Conservation (phyloP, 2,113 vertebrate genomes). For the Trichomycterus rosablanca region DNA sequence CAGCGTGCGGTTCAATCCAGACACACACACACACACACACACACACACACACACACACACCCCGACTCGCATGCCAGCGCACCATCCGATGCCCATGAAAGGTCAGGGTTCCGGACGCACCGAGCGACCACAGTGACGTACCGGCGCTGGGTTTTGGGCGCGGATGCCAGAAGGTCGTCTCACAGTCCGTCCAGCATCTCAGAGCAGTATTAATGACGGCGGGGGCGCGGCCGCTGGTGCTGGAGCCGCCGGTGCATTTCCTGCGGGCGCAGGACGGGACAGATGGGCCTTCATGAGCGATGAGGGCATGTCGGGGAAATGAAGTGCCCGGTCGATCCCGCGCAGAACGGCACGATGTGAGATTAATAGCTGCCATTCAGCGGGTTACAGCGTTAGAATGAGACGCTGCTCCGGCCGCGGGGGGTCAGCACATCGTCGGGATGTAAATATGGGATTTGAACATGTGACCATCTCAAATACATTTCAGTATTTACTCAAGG, state of each 20-base stretch:
- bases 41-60: conserved; percentile 20
- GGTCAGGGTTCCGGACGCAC: conserved; percentile 29
- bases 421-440: too few species aligned
- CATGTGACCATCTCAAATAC: too few species aligned
- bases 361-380: too few species aligned
- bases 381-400: too few species aligned
- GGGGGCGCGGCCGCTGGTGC: not conserved
- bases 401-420: too few species aligned
- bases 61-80: conserved; percentile 10
- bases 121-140: conserved; percentile 32
- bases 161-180: conserved; percentile 15
- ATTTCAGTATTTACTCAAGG: too few species aligned
- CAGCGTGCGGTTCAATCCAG: too few species aligned
- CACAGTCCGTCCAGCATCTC: conserved; percentile 16
- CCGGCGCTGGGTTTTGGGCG: conserved; percentile 27
- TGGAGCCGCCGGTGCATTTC: too few species aligned
- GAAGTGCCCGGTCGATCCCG: too few species aligned
- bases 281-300: conserved; percentile 22
- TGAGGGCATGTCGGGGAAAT: too few species aligned
- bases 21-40: conserved; percentile 11
- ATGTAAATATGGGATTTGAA: too few species aligned
- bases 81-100: conserved; percentile 12
- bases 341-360: too few species aligned
- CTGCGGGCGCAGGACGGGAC: conserved; percentile 15
- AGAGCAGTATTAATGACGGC: conserved; percentile 19